phyloP scores from a whole-genome alignment of 2,113 vertebrate genomes.

The Hippolais icterina region DNA sequence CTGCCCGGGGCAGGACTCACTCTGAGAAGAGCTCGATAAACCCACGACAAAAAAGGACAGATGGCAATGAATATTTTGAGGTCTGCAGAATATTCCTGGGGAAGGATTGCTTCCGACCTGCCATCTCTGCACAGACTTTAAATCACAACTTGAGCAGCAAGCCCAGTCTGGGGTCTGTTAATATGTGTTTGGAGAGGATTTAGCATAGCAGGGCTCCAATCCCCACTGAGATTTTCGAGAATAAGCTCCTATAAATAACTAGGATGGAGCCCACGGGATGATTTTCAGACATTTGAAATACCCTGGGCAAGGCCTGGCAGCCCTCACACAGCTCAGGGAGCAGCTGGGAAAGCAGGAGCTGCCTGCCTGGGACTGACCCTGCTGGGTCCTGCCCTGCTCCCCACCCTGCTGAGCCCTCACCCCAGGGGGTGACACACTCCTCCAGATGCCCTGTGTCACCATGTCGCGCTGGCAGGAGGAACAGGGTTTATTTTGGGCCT shows the following conservation, averaged over 20 bases:
- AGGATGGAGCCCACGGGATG: background rate
- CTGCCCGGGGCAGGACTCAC: background rate
- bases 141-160: background rate
- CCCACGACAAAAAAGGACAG: background rate
- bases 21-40: background rate
- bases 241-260: constrained; percentile 8
- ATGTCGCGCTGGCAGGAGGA: rapidly evolving
- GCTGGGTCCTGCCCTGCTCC: background rate
- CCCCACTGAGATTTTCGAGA: background rate
- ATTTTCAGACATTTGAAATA: background rate
- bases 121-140: background rate
- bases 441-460: background rate
- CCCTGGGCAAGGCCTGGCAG: rapidly evolving
- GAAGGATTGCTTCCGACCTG: background rate
- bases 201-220: background rate
- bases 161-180: background rate
- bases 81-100: background rate
- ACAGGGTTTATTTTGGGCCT: rapidly evolving
- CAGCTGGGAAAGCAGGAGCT: background rate
- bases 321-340: rapidly evolving
- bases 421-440: rapidly evolving
- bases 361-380: background rate
- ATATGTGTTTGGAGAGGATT: background rate
- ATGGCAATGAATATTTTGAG: background rate
- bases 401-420: background rate